These are phyloP conservation scores for Caradrina kadenii DNA, from an alignment of 2,888 invertebrate species.

Conservation along the genomic window DNA sequence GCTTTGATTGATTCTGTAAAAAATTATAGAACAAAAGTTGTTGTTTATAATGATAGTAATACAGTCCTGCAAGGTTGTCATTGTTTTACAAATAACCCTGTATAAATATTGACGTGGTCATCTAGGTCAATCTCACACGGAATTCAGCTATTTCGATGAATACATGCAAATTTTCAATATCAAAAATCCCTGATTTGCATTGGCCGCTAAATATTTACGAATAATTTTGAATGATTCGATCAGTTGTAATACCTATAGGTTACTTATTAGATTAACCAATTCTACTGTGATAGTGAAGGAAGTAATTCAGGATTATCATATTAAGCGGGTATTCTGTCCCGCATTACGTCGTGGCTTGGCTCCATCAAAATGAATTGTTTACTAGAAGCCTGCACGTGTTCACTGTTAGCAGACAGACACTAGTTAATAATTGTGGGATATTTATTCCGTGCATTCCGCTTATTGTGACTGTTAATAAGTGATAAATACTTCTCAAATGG, in stretches of 20 bases:
- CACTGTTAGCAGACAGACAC: slow-evolving; percentile 66
- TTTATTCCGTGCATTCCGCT: slow-evolving; percentile 57
- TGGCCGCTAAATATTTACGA: too few relatives aligned
- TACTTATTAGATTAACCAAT: background rate
- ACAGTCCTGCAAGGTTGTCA: too few relatives aligned
- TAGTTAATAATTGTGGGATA: slow-evolving; percentile 61
- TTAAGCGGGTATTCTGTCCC: slow-evolving; percentile 32
- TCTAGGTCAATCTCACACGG: background rate
- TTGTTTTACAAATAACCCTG: too few relatives aligned
- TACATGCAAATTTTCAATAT: background rate
- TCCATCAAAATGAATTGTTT: slow-evolving; percentile 79
- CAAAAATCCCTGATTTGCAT: background rate
- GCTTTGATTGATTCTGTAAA: too few relatives aligned
- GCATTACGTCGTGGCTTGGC: slow-evolving; percentile 39
- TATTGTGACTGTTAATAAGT: slow-evolving; percentile 54
- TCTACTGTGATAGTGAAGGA: background rate
- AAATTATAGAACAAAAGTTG: too few relatives aligned
- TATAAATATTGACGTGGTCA: background rate
- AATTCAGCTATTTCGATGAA: background rate
- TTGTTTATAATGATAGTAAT: too few relatives aligned
- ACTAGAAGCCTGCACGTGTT: slow-evolving; percentile 81
- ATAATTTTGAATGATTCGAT: background rate
- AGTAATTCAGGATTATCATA: background rate
- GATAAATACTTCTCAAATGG: slow-evolving; percentile 52
- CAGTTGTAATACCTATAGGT: background rate